Evolutionary conservation across 1,140 invertebrate species (phyloP), one percentile per base, ranked within the genome.

Genomic region (Grapholita molesta): DNA sequence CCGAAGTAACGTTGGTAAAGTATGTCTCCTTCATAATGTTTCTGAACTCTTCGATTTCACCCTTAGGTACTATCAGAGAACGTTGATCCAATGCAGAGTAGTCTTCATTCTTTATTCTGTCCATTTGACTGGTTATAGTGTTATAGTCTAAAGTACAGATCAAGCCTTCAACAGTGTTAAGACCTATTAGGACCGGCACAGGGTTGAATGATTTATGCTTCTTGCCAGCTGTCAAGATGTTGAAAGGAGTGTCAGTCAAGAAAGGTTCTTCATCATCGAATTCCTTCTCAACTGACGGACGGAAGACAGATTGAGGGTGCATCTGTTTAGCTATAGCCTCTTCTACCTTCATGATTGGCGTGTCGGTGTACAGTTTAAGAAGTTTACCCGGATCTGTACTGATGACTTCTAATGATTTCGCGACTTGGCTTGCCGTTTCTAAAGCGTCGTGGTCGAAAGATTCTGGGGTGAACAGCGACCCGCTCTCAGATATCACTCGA

Each of bases 111-210:
- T 78, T 84, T n/a, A 91, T 85, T 72, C 87, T 82, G 25, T 90
- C 81, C 72, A 89, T 84, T 78, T 86, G 84, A 61, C 84, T 89
- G 1, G 83, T 89, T 6, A 90, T 82, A 0, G 88, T 89, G 28
- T 85, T 80, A 32, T 88, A 90, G 42, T 91, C 89, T 11, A 91
- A 55, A 2, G 83, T 89, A 28, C 76, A 76, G 0, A 83, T 83
- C n/a, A 91, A 42, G 21, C 82, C 86, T 75, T 91, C 91, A 0
- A 90, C 85, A 5, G 85, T 89, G 25, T 85, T 92, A 4, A 92
- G 73, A n/a, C 93, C 92, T 28, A 92, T 83, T 9, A 93, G 85
- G 5, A 91, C 75, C 0, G 93, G 93, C 6, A 93, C 92, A 7
- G 92, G 83, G 52, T 91, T 84, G 23, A 80, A 85, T 0, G 48